Base-by-base conservation (phyloP, 2,113 vertebrate species). In the Hypomesus transpacificus region DNA sequence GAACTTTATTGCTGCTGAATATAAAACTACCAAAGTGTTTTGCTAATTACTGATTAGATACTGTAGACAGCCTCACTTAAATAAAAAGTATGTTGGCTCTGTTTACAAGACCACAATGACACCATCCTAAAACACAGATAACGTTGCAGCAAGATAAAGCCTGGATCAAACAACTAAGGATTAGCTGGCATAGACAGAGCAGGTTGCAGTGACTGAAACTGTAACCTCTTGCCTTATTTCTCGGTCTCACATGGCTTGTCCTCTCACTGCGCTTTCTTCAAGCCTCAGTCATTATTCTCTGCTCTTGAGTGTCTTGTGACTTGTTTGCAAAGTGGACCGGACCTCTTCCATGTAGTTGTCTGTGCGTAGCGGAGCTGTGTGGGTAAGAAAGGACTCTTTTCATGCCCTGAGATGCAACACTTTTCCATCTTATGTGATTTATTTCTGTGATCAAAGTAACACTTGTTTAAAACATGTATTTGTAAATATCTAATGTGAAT, bases 221-320 rank as follows among this genome's bases (percentile, higher is more conserved):
- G 2, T 21, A 26, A 28, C 66, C 31, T 46, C 60, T 3, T 2
- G 8, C 77, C 60, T 67, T 64, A 50, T 66, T 69, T 14, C 39
- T 73, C 20, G 75, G 57, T 74, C 77, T 89, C 78, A 79, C 75
- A 70, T 78, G 65, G 67, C 61, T 39, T 69, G 46, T 75, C 64
- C 70, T 65, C 73, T 80, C 66, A 21, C 16, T 54, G 69, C 39
- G 53, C 26, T 75, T 79, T 80, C 75, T 75, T 78, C 82, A 63
- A 78, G 82, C 82, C 73, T 66, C 74, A 18, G 82, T 79, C 80
- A 80, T 84, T 85, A 78, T 85, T 86, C 82, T 79, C 75, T 85
- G 77, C 80, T 76, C 79, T 87, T 22, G 67, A 69, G 79, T 75
- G 84, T 89, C 89, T 89, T 91, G 89, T 91, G 89, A 90, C 86